These are phyloP conservation scores for Poeciliopsis paucimaculata DNA, from an alignment of 2,797 vertebrate genomes.

Conservation along the genomic window DNA sequence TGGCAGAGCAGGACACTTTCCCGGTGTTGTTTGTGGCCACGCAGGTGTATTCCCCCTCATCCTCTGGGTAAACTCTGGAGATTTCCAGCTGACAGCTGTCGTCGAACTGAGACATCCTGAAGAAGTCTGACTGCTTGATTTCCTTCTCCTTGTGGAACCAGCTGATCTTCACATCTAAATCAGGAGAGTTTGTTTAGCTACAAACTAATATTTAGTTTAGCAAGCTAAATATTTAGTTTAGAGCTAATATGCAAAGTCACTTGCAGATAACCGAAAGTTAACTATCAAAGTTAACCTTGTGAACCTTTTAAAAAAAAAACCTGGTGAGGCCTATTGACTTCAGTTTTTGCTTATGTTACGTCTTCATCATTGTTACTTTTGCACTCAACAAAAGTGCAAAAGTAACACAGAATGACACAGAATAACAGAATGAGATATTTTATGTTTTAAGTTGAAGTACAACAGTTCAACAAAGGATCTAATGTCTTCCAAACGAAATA, in stretches of 20 bases:
- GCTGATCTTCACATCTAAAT: slow-evolving; percentile 89
- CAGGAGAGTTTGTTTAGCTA: neutral
- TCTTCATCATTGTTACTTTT: too few species aligned
- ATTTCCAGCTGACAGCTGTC: slow-evolving; percentile 96
- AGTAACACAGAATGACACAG: too few species aligned
- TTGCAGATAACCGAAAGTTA: neutral
- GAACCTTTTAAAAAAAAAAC: too few species aligned
- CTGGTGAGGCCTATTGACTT: too few species aligned
- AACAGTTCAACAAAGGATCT: too few species aligned
- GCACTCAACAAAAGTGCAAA: too few species aligned
- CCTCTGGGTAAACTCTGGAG: slow-evolving; percentile 91
- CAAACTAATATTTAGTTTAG: neutral
- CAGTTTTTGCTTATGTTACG: too few species aligned
- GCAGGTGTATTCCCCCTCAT: slow-evolving; percentile 92
- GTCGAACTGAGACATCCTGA: slow-evolving; percentile 96
- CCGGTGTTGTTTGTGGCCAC: slow-evolving; percentile 89
- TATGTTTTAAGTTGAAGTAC: too few species aligned
- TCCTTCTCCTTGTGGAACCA: slow-evolving; percentile 95
- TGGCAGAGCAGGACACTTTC: slow-evolving; percentile 90
- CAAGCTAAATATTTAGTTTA: too few species aligned
- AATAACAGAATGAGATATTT: too few species aligned
- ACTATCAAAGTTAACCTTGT: neutral
- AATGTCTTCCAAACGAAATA: too few species aligned
- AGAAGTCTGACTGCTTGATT: slow-evolving; percentile 95
- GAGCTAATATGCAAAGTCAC: neutral